These are phyloP conservation scores for Fragum sueziense DNA, from an alignment of 2,888 invertebrate species.

Conservation along the genomic window DNA sequence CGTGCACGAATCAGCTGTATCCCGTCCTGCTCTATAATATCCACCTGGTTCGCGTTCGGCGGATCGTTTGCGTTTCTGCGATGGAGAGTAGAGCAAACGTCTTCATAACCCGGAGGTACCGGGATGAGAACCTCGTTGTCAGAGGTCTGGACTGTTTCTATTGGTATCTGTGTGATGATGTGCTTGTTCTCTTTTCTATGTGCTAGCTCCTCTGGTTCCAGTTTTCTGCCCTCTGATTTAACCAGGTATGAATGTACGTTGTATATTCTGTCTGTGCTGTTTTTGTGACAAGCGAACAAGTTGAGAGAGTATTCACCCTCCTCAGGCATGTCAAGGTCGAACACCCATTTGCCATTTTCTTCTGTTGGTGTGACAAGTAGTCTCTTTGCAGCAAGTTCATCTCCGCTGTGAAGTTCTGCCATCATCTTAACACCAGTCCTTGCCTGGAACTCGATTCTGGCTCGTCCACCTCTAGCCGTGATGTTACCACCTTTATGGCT, in stretches of 20 bases:
- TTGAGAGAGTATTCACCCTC: conserved; percentile 78
- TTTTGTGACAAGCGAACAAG: conserved; percentile 74
- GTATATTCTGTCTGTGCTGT: conserved; percentile 67
- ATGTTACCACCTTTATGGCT: conserved; percentile 69
- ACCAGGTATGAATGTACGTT: conserved; percentile 76
- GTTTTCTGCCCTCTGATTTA: conserved; percentile 69
- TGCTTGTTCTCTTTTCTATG: conserved; percentile 58
- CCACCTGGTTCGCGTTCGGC: conserved; percentile 66
- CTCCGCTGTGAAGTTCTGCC: conserved; percentile 75
- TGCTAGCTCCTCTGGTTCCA: conserved; percentile 53
- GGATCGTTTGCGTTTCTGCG: conserved; percentile 75
- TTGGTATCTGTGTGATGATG: conserved; percentile 61
- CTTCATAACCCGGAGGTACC: conserved; percentile 69
- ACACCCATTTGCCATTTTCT: conserved; percentile 71
- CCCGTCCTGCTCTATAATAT: conserved; percentile 69
- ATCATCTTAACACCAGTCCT: conserved; percentile 73
- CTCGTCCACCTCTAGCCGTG: conserved; percentile 67
- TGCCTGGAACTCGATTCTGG: conserved; percentile 70
- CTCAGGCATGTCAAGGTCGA: conserved; percentile 76
- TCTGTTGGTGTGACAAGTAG: conserved; percentile 66
- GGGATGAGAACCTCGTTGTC: conserved; percentile 75
- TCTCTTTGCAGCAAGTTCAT: conserved; percentile 65
- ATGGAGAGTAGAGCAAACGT: conserved; percentile 73
- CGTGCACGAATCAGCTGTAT: conserved; percentile 69
- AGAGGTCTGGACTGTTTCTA: conserved; percentile 76